These are phyloP conservation scores for Tiphia femorata DNA, from an alignment of 2,888 invertebrate genomes.

Conservation along the genomic window DNA sequence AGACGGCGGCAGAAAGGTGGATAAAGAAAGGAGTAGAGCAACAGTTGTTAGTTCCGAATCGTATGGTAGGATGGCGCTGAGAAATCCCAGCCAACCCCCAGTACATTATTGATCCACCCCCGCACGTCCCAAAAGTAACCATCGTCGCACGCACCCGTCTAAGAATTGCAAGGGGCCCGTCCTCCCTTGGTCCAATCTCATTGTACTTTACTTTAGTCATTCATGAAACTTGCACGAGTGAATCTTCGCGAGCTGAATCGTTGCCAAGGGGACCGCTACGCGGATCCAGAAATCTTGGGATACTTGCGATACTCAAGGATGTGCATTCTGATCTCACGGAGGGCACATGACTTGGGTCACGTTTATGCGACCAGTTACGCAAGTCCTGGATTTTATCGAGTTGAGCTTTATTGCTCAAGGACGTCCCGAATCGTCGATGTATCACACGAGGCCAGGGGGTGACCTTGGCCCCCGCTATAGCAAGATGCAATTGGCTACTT, in stretches of 20 bases:
- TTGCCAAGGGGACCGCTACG: neutral
- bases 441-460: too few relatives aligned
- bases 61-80: conserved; percentile 49
- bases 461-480: too few relatives aligned
- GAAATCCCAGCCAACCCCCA: conserved; percentile 43
- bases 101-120: conserved; percentile 51
- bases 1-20: too few relatives aligned
- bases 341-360: too few relatives aligned
- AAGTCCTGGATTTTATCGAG: too few relatives aligned
- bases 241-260: too few relatives aligned
- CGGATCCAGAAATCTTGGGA: too few relatives aligned
- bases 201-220: neutral
- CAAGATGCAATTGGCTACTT: too few relatives aligned
- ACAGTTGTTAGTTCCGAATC: conserved; percentile 47
- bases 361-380: too few relatives aligned
- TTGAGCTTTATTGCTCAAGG: too few relatives aligned
- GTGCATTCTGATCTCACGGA: too few relatives aligned
- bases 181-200: neutral
- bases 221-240: neutral
- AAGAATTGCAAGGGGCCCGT: neutral
- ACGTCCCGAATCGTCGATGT: too few relatives aligned
- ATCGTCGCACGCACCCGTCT: conserved; percentile 1
- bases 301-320: neutral
- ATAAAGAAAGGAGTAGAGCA: conserved; percentile 19
- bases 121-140: conserved; percentile 26